phyloP scores from a whole-genome alignment of 2,113 vertebrate genomes.

The Tetrax tetrax region DNA sequence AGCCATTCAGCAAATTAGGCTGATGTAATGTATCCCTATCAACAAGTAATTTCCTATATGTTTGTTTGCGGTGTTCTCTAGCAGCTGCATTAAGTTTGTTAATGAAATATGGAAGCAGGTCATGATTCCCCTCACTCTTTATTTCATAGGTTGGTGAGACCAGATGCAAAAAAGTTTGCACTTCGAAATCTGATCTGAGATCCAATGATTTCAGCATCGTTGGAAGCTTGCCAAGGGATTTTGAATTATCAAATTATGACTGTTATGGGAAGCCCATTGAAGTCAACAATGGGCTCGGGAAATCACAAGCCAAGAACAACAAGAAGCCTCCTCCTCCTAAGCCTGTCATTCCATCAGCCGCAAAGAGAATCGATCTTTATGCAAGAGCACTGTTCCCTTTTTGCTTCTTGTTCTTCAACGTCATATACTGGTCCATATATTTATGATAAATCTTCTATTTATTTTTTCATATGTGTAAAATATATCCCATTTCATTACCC shows the following conservation, averaged over 20 bases:
- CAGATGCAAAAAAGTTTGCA: slow-evolving; percentile 98
- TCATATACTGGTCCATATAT: slow-evolving; percentile 98
- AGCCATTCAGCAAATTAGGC: slow-evolving; percentile 45
- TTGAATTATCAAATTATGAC: slow-evolving; percentile 98
- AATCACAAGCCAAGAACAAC: slow-evolving; percentile 90
- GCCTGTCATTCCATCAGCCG: slow-evolving; percentile 94
- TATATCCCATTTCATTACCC: slow-evolving; percentile 63
- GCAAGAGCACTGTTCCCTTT: slow-evolving; percentile 96
- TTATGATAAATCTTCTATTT: slow-evolving; percentile 82
- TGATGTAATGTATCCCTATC: slow-evolving; percentile 24
- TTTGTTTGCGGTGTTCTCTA: slow-evolving; percentile 45
- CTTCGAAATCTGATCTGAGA: slow-evolving; percentile 96
- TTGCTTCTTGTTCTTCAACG: slow-evolving; percentile 97
- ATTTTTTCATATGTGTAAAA: slow-evolving; percentile 64
- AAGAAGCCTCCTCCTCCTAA: slow-evolving; percentile 94
- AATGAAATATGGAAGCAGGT: neutral
- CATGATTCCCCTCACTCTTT: slow-evolving; percentile 37
- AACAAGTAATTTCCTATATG: slow-evolving; percentile 48
- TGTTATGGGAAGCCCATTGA: slow-evolving; percentile 98
- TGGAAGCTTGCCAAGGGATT: slow-evolving; percentile 97
- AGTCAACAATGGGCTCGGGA: slow-evolving; percentile 81
- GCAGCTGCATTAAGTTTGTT: slow-evolving; percentile 24
- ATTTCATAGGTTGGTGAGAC: slow-evolving; percentile 90
- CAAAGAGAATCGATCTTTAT: slow-evolving; percentile 95
- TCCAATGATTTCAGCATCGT: slow-evolving; percentile 99